These are phyloP conservation scores for Seriola dumerili DNA, from an alignment of 2,113 vertebrate species.

Conservation along the genomic window DNA sequence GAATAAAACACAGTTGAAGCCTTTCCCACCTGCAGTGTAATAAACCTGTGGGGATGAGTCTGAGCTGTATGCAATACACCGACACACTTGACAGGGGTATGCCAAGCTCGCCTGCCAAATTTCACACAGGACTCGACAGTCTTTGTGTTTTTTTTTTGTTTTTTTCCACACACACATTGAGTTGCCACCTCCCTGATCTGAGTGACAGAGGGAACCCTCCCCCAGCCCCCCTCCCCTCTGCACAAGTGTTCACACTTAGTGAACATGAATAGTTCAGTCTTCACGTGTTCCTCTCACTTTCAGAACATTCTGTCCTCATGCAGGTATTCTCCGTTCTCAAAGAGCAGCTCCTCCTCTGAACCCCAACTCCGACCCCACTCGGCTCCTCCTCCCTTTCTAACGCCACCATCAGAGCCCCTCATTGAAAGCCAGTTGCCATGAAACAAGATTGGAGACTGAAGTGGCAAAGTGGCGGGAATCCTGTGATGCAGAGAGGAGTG, in stretches of 20 bases:
- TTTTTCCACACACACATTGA: not conserved
- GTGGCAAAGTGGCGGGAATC: constrained; percentile 78
- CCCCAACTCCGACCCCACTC: not conserved
- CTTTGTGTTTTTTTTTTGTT: not conserved
- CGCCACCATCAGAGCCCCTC: constrained; percentile 33
- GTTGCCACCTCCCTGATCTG: not conserved
- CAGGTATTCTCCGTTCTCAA: constrained; percentile 21
- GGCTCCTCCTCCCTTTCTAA: not conserved
- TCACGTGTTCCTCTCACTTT: not conserved
- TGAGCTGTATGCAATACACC: not conserved
- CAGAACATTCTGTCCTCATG: constrained; percentile 24
- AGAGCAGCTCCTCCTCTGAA: constrained; percentile 23
- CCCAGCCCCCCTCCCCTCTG: too few species aligned
- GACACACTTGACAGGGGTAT: not conserved
- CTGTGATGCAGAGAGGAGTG: constrained; percentile 31
- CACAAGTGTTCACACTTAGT: not conserved
- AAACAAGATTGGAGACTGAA: constrained; percentile 72
- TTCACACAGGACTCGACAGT: not conserved
- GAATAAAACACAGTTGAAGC: constrained; percentile 10
- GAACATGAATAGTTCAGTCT: constrained; percentile 1
- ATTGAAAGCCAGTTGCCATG: constrained; percentile 71
- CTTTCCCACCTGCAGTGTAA: constrained; percentile 18
- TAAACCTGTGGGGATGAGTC: constrained; percentile 12
- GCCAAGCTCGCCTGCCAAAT: not conserved
- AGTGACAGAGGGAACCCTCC: not conserved